Conservation (phyloP, 2,797 vertebrate genomes). For the Steatocranus sp. region DNA sequence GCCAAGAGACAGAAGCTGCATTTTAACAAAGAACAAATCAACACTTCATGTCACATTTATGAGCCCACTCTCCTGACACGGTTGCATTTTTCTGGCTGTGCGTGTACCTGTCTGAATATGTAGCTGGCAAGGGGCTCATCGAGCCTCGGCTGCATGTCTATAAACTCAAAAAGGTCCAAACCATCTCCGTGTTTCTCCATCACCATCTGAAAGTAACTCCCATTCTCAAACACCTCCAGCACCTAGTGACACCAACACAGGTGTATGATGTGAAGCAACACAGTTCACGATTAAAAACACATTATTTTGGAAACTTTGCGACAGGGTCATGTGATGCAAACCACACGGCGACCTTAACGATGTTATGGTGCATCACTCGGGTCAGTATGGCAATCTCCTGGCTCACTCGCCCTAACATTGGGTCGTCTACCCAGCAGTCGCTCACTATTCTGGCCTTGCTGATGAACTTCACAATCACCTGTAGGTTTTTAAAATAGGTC, state of each 20-base stretch:
- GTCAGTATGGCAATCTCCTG: constrained; percentile 90
- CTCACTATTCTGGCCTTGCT: constrained; percentile 85
- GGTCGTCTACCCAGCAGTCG: constrained; percentile 91
- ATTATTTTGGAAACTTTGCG: background rate
- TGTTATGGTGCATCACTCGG: constrained; percentile 84
- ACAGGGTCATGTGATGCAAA: background rate
- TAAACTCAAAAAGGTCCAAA: constrained; percentile 93
- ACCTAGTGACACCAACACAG: constrained; percentile 65
- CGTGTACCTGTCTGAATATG: constrained; percentile 88
- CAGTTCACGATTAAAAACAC: background rate
- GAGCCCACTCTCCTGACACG: background rate
- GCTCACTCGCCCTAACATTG: constrained; percentile 84
- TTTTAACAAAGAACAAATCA: background rate
- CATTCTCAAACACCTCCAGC: constrained; percentile 91
- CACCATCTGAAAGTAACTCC: constrained; percentile 90
- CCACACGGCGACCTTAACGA: constrained; percentile 80
- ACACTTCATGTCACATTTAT: background rate
- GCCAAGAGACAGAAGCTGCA: background rate
- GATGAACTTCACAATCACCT: constrained; percentile 96
- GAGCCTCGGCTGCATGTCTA: constrained; percentile 85
- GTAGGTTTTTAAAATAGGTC: background rate
- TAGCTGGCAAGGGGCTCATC: constrained; percentile 92
- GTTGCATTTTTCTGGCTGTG: background rate
- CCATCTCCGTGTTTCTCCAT: constrained; percentile 96
- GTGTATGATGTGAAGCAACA: background rate